Conservation (phyloP, 2,888 invertebrate species). For the Acholoe squamosa region DNA sequence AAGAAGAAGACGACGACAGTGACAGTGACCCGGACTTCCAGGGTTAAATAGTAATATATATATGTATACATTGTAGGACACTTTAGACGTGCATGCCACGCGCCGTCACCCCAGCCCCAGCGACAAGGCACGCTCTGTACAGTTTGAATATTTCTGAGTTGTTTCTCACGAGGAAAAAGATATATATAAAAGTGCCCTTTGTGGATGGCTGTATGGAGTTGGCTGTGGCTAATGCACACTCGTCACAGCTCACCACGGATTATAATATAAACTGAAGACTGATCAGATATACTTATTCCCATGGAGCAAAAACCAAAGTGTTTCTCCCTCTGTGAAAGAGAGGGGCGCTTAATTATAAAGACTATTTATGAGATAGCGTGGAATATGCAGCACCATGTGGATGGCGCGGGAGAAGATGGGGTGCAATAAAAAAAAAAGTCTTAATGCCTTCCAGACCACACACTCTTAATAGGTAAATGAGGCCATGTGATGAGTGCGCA, state of each 20-base stretch:
- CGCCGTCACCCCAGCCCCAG: not conserved
- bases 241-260: not conserved
- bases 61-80: no score
- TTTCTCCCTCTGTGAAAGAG: not conserved
- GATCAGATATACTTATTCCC: not conserved
- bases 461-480: not conserved
- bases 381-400: not conserved
- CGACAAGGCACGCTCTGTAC: slow-evolving; percentile 7
- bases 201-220: not conserved
- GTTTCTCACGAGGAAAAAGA: slow-evolving; percentile 1
- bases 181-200: not conserved
- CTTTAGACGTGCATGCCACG: not conserved
- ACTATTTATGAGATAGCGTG: not conserved
- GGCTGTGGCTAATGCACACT: not conserved
- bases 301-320: slow-evolving; percentile 23
- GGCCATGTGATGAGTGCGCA: slow-evolving; percentile 25
- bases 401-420: not conserved
- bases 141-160: slow-evolving; percentile 52
- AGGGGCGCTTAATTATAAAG: not conserved
- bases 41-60: slow-evolving; percentile 3
- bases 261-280: not conserved
- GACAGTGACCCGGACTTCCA: slow-evolving; percentile 72
- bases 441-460: not conserved
- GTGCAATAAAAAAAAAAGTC: slow-evolving; percentile 17
- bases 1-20: slow-evolving; percentile 77